phyloP scores from a whole-genome alignment of 92 coral and sea anemone genomes.

The Diadumene lineata region DNA sequence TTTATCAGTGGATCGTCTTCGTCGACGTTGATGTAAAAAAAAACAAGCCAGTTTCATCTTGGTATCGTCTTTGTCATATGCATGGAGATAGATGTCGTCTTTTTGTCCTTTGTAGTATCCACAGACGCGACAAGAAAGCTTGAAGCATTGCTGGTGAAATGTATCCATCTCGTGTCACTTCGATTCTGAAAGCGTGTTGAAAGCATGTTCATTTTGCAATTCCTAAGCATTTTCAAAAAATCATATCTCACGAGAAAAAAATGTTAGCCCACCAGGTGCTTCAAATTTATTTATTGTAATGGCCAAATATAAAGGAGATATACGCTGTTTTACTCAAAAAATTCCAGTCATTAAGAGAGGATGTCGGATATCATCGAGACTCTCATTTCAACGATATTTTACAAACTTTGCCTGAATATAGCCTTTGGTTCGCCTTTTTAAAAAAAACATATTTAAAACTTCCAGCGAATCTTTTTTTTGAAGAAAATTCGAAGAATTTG shows the following conservation, averaged over 20 bases:
- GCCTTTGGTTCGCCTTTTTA: no score
- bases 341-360: no score
- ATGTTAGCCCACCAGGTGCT: neutral
- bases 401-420: no score
- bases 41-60: neutral
- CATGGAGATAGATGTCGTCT: neutral
- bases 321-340: neutral
- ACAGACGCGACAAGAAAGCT: neutral
- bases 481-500: no score
- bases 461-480: no score
- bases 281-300: no score
- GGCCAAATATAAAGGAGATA: neutral
- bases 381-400: no score
- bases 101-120: neutral
- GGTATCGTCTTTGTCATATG: neutral
- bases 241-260: neutral
- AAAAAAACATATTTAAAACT: no score
- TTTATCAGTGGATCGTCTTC: constrained; percentile 1
- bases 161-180: neutral
- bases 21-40: neutral
- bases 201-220: neutral
- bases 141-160: neutral
- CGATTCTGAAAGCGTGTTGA: no score
- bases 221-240: neutral
- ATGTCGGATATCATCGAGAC: no score